phyloP scores from a whole-genome alignment of 2,113 vertebrate genomes.

The Bos indicus region DNA sequence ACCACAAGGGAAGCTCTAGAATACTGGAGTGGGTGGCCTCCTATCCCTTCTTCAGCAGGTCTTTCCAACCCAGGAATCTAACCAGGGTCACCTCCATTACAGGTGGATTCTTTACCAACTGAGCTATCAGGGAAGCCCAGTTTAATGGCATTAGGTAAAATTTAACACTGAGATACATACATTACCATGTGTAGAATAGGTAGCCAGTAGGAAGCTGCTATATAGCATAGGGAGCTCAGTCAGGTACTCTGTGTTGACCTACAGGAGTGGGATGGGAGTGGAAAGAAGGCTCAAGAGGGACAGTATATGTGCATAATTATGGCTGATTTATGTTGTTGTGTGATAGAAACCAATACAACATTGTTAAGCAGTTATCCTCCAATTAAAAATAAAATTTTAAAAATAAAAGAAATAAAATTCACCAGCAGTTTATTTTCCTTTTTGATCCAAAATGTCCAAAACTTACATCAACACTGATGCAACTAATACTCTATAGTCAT shows the following conservation, averaged over 20 bases:
- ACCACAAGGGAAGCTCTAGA: neutral
- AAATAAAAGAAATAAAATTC: neutral
- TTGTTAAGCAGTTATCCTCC: neutral
- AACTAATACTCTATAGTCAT: neutral
- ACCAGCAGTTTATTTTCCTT: neutral
- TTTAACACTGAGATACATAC: neutral
- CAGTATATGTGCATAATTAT: neutral
- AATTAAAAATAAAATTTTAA: neutral
- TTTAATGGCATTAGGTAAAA: neutral
- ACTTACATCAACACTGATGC: neutral
- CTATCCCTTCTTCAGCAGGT: neutral
- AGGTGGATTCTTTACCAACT: neutral
- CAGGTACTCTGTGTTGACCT: neutral
- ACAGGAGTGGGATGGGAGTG: neutral
- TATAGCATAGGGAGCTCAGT: neutral
- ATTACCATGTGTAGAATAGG: neutral
- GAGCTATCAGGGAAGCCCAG: neutral
- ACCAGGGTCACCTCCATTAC: neutral
- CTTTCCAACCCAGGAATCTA: neutral
- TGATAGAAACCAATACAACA: neutral
- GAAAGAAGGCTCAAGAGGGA: neutral
- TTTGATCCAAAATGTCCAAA: neutral
- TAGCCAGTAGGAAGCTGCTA: neutral
- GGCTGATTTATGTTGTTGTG: neutral
- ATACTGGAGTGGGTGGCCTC: neutral